These are phyloP conservation scores for Heliocidaris erythrogramma DNA, from an alignment of 35 echinoderm and acorn worm species.

Conservation along the genomic window DNA sequence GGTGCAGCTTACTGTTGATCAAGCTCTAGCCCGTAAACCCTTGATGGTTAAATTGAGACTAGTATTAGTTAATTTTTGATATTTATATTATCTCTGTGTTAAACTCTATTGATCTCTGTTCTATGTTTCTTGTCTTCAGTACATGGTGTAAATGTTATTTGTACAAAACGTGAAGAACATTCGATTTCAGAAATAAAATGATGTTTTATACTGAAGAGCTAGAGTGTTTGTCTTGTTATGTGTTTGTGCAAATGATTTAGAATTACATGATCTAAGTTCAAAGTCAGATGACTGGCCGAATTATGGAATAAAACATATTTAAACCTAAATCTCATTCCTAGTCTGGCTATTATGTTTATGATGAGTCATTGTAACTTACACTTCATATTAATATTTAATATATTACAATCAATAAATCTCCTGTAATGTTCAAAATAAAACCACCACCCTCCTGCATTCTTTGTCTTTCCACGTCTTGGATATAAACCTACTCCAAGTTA, in stretches of 20 bases:
- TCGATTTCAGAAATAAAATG: neutral
- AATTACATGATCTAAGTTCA: neutral
- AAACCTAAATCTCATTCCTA: too few relatives aligned
- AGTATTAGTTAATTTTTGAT: neutral
- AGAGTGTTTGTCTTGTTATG: neutral
- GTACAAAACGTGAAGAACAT: neutral
- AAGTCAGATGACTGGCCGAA: too few relatives aligned
- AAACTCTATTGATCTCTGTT: neutral
- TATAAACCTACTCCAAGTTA: too few relatives aligned
- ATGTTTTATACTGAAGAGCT: neutral
- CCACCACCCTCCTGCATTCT: too few relatives aligned
- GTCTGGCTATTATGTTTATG: too few relatives aligned
- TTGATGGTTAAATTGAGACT: neutral
- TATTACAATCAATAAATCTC: too few relatives aligned
- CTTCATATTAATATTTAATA: too few relatives aligned
- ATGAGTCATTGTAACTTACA: too few relatives aligned
- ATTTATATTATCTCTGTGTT: neutral
- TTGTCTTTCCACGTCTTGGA: too few relatives aligned
- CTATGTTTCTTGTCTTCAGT: neutral
- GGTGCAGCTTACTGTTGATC: neutral
- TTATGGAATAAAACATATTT: too few relatives aligned
- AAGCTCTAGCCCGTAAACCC: neutral
- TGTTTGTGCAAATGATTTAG: neutral
- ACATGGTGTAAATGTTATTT: constrained; percentile 4
- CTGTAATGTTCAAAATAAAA: too few relatives aligned